A percentile compares a stretch with the other conserved stretches of the same genome.
These are phyloP conservation scores for Holacanthus passer DNA, from an alignment of 2,113 vertebrate species.

Conservation along the genomic window DNA sequence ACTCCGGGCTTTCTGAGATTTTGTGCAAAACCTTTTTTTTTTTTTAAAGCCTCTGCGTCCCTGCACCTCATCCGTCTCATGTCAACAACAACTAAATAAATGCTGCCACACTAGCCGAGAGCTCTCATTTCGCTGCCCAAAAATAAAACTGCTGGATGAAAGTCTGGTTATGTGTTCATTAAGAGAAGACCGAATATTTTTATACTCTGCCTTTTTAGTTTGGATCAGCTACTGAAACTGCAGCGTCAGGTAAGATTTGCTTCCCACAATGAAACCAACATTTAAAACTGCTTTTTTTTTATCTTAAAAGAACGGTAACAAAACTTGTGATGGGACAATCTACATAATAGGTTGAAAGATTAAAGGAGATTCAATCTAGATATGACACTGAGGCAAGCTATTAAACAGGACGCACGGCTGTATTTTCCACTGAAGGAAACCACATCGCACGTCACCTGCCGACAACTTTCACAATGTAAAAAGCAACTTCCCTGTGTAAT, in stretches of 20 bases:
- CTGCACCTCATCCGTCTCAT: constrained; percentile 70
- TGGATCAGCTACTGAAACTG: constrained; percentile 27
- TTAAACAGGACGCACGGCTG: constrained; percentile 8
- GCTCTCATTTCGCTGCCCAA: constrained; percentile 41
- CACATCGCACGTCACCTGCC: neutral
- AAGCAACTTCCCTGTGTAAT: constrained; percentile 30
- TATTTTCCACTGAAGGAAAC: constrained; percentile 16
- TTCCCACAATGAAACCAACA: constrained; percentile 38
- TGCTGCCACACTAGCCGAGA: constrained; percentile 48
- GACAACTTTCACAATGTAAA: constrained; percentile 34
- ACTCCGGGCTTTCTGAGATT: constrained; percentile 60
- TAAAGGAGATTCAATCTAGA: constrained; percentile 11
- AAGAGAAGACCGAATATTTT: constrained; percentile 52
- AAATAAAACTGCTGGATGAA: constrained; percentile 68
- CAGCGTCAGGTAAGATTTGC: constrained; percentile 21
- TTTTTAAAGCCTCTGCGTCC: constrained; percentile 41
- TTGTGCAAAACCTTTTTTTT: constrained; percentile 64
- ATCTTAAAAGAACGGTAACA: neutral
- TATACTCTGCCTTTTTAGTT: constrained; percentile 27
- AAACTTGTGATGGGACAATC: neutral
- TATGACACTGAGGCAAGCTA: constrained; percentile 8
- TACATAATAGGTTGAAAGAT: constrained; percentile 14
- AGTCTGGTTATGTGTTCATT: constrained; percentile 61
- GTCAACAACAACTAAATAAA: constrained; percentile 69
- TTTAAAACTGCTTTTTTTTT: neutral